These are phyloP conservation scores for Pygoscelis antarcticus DNA, from an alignment of 2,113 vertebrate genomes.

Conservation along the genomic window DNA sequence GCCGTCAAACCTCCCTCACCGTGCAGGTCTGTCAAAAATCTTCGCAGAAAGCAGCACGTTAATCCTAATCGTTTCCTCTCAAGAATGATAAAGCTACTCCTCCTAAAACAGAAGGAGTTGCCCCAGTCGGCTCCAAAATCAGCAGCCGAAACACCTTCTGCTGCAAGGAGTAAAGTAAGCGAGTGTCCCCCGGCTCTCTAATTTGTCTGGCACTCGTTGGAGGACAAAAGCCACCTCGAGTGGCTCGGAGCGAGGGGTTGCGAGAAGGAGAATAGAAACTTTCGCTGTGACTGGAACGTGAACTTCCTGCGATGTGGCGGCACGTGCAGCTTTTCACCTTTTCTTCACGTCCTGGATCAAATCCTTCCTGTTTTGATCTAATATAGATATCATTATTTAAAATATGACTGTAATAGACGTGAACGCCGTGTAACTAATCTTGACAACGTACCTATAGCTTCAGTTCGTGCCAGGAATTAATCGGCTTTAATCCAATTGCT, in stretches of 20 bases:
- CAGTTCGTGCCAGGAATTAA: conserved; percentile 26
- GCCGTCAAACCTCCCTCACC: not conserved
- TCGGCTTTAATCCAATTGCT: conserved; percentile 53
- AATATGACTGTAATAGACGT: not conserved
- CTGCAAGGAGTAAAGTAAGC: not conserved
- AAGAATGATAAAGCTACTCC: not conserved
- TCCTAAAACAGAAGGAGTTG: not conserved
- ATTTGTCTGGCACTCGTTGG: not conserved
- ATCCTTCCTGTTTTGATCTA: conserved; percentile 36
- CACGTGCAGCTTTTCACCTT: conserved; percentile 11
- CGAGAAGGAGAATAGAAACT: not conserved
- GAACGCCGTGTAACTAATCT: not conserved
- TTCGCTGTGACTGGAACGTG: not conserved
- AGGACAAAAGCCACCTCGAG: not conserved
- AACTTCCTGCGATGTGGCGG: not conserved
- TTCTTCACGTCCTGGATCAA: conserved; percentile 4
- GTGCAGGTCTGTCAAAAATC: not conserved
- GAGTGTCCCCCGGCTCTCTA: not conserved
- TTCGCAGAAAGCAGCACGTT: not conserved
- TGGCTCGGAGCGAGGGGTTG: not conserved
- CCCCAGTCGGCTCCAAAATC: not conserved
- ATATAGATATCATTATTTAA: conserved; percentile 13
- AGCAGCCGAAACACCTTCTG: not conserved
- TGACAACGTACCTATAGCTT: conserved; percentile 30
- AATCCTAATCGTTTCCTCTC: not conserved